phyloP scores from a whole-genome alignment of 2,888 invertebrate species.

The Drosophila fungiperda region DNA sequence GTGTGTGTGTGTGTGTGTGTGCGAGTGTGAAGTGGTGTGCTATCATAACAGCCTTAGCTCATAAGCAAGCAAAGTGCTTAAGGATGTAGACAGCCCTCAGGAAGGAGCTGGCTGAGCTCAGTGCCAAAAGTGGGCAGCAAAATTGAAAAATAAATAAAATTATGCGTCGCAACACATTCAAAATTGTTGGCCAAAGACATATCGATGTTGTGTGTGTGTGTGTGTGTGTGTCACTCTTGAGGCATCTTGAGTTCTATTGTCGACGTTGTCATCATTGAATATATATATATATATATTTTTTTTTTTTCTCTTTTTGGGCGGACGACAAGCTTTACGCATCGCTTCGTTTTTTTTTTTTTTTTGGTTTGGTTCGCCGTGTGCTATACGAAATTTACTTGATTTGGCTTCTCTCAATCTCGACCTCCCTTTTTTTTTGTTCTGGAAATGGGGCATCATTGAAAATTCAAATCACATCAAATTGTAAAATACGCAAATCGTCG shows the following conservation, averaged over 20 bases:
- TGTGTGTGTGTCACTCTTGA: slow-evolving; percentile 7
- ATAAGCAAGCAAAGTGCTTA: slow-evolving; percentile 61
- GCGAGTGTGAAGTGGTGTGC: slow-evolving; percentile 2
- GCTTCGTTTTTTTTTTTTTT: slow-evolving; percentile 50
- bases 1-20: slow-evolving; percentile 9
- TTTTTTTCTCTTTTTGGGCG: slow-evolving; percentile 11
- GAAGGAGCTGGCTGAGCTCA: slow-evolving; percentile 5
- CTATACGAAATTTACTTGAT: slow-evolving; percentile 58
- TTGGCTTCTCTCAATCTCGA: slow-evolving; percentile 41
- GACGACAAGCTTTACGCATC: slow-evolving; percentile 55
- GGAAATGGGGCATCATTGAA: slow-evolving; percentile 67
- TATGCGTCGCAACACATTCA: slow-evolving; percentile 70
- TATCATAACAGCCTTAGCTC: slow-evolving; percentile 67
- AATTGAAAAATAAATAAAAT: slow-evolving; percentile 79
- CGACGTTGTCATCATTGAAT: slow-evolving; percentile 38
- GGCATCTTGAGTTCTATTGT: slow-evolving; percentile 25
- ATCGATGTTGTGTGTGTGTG: slow-evolving; percentile 38
- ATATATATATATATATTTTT: not conserved
- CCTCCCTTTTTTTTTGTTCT: not conserved
- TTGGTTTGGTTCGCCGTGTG: slow-evolving; percentile 23
- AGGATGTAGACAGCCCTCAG: slow-evolving; percentile 42
- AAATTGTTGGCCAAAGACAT: slow-evolving; percentile 63
- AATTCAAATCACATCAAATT: slow-evolving; percentile 80
- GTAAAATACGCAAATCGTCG: slow-evolving; percentile 69
- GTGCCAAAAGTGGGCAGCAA: slow-evolving; percentile 38